Evolutionary conservation across 2,113 vertebrate species (phyloP).

Genomic region (Cepphus grylle): DNA sequence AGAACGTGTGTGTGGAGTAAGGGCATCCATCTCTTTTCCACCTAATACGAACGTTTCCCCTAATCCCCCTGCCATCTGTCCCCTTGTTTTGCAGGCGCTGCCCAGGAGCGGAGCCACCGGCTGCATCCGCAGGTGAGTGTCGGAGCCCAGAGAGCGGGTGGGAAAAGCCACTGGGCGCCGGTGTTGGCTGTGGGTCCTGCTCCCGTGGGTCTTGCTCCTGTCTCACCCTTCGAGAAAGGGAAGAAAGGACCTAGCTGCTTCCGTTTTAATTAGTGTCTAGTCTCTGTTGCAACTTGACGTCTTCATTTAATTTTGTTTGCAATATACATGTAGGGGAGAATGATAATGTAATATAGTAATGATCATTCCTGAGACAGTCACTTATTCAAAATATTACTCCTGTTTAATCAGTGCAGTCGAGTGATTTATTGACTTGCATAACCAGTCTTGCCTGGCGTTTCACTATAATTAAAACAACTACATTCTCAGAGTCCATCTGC

Average conservation of each 20-base stretch:
- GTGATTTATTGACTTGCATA: conserved; percentile 68
- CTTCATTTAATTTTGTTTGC: conserved; percentile 71
- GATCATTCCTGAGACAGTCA: conserved; percentile 57
- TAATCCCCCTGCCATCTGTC: not conserved
- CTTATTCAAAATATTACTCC: conserved; percentile 66
- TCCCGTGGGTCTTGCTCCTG: not conserved
- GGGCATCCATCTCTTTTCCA: not conserved
- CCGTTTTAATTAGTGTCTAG: conserved; percentile 43
- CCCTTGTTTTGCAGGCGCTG: not conserved
- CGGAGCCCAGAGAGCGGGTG: not conserved
- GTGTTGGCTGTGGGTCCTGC: not conserved
- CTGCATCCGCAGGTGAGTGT: accelerated
- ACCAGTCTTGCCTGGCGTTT: conserved; percentile 23
- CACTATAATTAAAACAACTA: conserved; percentile 51
- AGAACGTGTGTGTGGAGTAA: accelerated
- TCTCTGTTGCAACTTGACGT: conserved; percentile 43
- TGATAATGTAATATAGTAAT: conserved; percentile 52
- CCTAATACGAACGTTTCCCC: not conserved
- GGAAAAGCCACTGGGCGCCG: accelerated
- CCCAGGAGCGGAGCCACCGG: not conserved
- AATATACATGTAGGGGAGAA: conserved; percentile 44
- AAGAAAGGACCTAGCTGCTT: not conserved
- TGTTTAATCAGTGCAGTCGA: conserved; percentile 56
- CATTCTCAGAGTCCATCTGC: conserved; percentile 14
- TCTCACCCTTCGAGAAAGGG: not conserved